These are phyloP conservation scores for Dipodomys stephensi DNA, from an alignment of 2,113 vertebrate species.

Conservation along the genomic window DNA sequence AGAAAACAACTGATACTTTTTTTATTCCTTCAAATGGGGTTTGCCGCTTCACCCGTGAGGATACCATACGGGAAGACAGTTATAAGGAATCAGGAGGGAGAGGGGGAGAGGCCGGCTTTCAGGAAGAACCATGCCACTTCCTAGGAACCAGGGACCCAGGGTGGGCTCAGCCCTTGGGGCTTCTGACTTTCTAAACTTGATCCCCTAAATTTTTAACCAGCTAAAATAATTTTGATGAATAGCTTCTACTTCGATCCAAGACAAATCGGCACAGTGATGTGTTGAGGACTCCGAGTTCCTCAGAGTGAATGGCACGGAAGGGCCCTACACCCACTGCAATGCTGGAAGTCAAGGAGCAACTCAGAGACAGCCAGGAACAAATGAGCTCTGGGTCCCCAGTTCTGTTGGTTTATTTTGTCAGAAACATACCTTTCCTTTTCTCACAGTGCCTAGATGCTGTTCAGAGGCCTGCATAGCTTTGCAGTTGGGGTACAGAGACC, in stretches of 20 bases:
- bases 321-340: background rate
- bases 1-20: background rate
- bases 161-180: background rate
- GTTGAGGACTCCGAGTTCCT: background rate
- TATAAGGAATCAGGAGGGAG: background rate
- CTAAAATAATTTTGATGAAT: background rate
- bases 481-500: background rate
- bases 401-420: background rate
- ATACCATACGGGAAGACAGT: accelerated
- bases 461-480: background rate
- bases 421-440: background rate
- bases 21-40: background rate
- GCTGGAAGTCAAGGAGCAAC: background rate
- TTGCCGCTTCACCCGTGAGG: background rate
- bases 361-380: background rate
- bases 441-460: background rate
- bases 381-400: background rate
- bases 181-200: background rate
- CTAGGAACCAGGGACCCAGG: background rate
- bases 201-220: background rate
- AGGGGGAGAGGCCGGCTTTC: accelerated
- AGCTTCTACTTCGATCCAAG: background rate
- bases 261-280: background rate
- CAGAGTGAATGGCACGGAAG: accelerated
- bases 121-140: accelerated